Evolutionary conservation across 1,140 invertebrate genomes (phyloP), one percentile per base, ranked within the genome.

Genomic region (Drosophila grimshawi): DNA sequence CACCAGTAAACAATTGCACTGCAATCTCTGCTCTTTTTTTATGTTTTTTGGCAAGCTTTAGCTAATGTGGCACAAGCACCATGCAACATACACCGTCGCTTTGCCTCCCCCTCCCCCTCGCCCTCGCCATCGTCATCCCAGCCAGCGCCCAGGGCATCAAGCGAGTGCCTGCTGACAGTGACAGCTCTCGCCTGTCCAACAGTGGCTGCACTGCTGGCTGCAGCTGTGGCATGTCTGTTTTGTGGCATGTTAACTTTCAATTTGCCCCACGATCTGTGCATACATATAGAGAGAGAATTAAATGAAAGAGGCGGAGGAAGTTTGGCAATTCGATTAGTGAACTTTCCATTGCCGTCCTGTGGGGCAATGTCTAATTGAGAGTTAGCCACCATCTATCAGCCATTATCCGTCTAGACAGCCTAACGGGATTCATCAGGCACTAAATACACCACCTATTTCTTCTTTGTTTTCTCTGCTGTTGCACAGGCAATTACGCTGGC

Each of bases 401-500:
- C 55, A 27, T 10, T 19, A 19, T 19, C 19, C 19, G 85, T 89
- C 85, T 89, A 89, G 85, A 89, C 85, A 49, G 39, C 3, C 59
- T 62, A 71, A 65, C 59, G 35, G 46, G 51, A 43, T 7, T 52
- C 32, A 27, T 37, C 48, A 49, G 5, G 8, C 2, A 64, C 53
- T 69, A 19, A 64, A 33, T 43, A 11, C 7, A 48, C 19, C 5
- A 39, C 35, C 55, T 45, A 19, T 43, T 4, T 33, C 33, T 33
- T 4, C 3, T 33, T 33, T n/a, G 10, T 41, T 10, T n/a, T 43
- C 19, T 19, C 19, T 10, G 7, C n/a, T 41, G 0, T 41, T 41
- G 19, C 19, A 49, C 39, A 94, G 93, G 96, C 97, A 7, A 94
- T 98, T 71, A 98, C 97, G 27, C 92, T 98, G 71, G 97, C 98